A percentile compares a stretch with the other conserved stretches of the same genome.
Evolutionary conservation across 2,113 vertebrate genomes (phyloP).

Genomic region (Excalfactoria chinensis): DNA sequence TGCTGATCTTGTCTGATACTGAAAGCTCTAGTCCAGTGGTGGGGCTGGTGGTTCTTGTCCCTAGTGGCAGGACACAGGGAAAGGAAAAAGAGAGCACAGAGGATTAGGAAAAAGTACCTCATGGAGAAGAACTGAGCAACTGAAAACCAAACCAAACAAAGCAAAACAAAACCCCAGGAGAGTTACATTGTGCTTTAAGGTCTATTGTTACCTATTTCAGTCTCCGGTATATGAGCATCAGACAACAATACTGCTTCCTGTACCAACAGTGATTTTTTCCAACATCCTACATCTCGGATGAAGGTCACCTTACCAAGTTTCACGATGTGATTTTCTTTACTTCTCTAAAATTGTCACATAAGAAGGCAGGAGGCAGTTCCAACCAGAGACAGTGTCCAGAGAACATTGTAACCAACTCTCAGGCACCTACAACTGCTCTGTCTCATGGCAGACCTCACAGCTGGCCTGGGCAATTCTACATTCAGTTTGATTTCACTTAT

Average conservation of each 20-base stretch:
- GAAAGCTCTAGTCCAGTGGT: constrained; percentile 87
- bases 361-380: background rate
- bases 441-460: background rate
- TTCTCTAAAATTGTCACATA: background rate
- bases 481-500: background rate
- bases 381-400: background rate
- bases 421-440: background rate
- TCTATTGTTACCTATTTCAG: background rate
- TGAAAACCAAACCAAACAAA: background rate
- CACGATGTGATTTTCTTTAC: background rate
- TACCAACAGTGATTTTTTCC: background rate
- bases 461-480: background rate
- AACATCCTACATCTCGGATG: background rate
- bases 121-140: background rate
- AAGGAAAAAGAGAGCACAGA: background rate
- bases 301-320: background rate
- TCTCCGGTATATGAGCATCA: background rate
- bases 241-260: background rate
- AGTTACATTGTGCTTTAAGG: background rate
- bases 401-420: background rate
- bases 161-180: background rate
- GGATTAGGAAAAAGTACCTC: constrained; percentile 27
- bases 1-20: constrained; percentile 49
- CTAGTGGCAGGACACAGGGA: constrained; percentile 64
- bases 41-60: constrained; percentile 91